A percentile compares a stretch with the other conserved stretches of the same genome.
These are phyloP conservation scores for Romanomermis culicivorax DNA, from an alignment of 2,888 invertebrate species.

Conservation along the genomic window DNA sequence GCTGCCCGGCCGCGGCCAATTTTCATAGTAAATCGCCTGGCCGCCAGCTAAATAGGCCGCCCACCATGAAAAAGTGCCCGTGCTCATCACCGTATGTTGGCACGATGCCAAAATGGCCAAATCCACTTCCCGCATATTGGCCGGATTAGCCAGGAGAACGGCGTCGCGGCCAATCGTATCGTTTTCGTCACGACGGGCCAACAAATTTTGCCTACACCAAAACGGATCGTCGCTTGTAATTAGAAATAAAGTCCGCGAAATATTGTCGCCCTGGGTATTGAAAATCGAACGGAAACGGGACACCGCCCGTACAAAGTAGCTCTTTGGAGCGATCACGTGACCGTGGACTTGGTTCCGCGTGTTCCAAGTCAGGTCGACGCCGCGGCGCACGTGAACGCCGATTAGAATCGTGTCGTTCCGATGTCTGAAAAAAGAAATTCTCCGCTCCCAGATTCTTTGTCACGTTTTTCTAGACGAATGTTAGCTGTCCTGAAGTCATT, in stretches of 20 bases:
- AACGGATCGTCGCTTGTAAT: constrained; percentile 29
- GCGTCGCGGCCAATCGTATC: constrained; percentile 9
- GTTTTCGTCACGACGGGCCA: background rate
- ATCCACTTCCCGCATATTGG: constrained; percentile 25
- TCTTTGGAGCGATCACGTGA: constrained; percentile 26
- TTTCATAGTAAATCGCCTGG: constrained; percentile 26
- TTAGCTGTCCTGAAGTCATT: too few species aligned
- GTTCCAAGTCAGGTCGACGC: constrained; percentile 28
- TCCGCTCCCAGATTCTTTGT: constrained; percentile 9
- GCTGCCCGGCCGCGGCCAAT: constrained; percentile 27
- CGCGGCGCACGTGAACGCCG: constrained; percentile 30
- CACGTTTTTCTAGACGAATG: too few species aligned
- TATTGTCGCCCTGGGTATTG: constrained; percentile 14
- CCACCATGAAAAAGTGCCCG: constrained; percentile 33
- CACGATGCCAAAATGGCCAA: constrained; percentile 26
- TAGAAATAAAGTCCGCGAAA: constrained; percentile 16
- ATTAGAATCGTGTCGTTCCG: constrained; percentile 14
- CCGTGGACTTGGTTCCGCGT: constrained; percentile 23
- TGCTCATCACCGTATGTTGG: constrained; percentile 27
- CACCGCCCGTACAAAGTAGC: constrained; percentile 27
- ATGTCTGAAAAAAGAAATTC: constrained; percentile 14
- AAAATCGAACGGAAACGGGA: constrained; percentile 21
- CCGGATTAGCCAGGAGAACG: constrained; percentile 11
- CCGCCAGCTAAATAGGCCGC: constrained; percentile 29
- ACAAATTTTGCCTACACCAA: constrained; percentile 19